Percentiles rank a stretch among this genome's conserved stretches.
phyloP scores from a whole-genome alignment of 37 sponge, comb jelly and placozoan species.

The Chondrosia reniformis region DNA sequence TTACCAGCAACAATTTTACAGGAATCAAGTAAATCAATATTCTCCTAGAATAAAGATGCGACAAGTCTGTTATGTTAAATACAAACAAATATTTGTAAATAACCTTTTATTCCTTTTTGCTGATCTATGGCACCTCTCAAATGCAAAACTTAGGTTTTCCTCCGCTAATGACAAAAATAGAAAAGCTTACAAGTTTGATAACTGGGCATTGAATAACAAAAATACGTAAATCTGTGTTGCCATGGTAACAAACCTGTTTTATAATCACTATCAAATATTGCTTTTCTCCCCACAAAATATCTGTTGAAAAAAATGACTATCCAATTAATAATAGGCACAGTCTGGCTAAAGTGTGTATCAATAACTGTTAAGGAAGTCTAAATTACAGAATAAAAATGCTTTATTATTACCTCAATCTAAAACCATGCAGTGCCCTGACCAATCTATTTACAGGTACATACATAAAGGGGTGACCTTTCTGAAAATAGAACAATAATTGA shows the following conservation, averaged over 20 bases:
- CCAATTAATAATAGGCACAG: no score
- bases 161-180: slow-evolving; percentile 44
- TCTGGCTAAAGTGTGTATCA: no score
- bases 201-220: background rate
- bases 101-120: slow-evolving; percentile 65
- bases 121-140: slow-evolving; percentile 58
- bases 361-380: no score
- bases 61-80: background rate
- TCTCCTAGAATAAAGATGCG: slow-evolving; percentile 28
- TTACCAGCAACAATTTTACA: slow-evolving; percentile 83
- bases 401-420: no score
- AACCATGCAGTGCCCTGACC: no score
- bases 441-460: no score
- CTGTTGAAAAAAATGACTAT: slow-evolving; percentile 35
- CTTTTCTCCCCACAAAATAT: slow-evolving; percentile 92
- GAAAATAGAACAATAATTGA: no score
- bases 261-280: slow-evolving; percentile 94
- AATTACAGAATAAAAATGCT: no score
- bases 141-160: slow-evolving; percentile 77
- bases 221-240: background rate
- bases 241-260: slow-evolving; percentile 52
- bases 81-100: background rate
- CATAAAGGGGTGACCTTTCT: no score
- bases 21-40: slow-evolving; percentile 91
- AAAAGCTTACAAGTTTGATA: slow-evolving; percentile 35